phyloP scores from a whole-genome alignment of 2,113 vertebrate genomes.

The Tragulus kanchil region DNA sequence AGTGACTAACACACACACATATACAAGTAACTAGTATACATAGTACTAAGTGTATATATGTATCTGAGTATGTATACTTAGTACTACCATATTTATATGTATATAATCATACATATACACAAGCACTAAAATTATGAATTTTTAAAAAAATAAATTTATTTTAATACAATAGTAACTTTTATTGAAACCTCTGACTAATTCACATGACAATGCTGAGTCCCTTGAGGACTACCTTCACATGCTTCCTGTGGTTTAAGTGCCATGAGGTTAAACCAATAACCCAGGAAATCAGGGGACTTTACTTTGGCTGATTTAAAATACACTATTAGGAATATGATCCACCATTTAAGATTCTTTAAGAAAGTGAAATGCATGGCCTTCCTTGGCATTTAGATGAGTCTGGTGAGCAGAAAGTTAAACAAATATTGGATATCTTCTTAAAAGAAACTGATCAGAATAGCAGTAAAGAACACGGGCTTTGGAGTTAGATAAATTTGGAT shows the following conservation, averaged over 20 bases:
- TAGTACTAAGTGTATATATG: neutral
- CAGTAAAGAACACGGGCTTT: neutral
- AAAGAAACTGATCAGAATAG: neutral
- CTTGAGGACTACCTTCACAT: neutral
- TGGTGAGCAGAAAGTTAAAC: neutral
- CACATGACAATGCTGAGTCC: neutral
- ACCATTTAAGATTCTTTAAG: neutral
- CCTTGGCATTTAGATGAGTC: neutral
- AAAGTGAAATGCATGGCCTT: neutral
- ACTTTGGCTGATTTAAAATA: neutral
- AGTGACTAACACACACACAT: too few relatives aligned
- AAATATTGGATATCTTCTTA: neutral
- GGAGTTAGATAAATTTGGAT: neutral
- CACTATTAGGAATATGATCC: neutral
- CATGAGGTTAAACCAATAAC: neutral
- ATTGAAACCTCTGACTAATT: neutral
- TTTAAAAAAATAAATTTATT: neutral
- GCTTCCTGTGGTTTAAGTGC: neutral
- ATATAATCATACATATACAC: neutral
- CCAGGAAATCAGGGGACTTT: slow-evolving; percentile 3
- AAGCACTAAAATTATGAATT: neutral
- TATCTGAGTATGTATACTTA: neutral
- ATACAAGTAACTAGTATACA: neutral
- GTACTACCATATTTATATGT: neutral
- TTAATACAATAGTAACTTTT: neutral